Percentiles rank a stretch among this genome's conserved stretches.
phyloP scores from a whole-genome alignment of 2,888 invertebrate genomes.

The Rhamnusium bicolor region DNA sequence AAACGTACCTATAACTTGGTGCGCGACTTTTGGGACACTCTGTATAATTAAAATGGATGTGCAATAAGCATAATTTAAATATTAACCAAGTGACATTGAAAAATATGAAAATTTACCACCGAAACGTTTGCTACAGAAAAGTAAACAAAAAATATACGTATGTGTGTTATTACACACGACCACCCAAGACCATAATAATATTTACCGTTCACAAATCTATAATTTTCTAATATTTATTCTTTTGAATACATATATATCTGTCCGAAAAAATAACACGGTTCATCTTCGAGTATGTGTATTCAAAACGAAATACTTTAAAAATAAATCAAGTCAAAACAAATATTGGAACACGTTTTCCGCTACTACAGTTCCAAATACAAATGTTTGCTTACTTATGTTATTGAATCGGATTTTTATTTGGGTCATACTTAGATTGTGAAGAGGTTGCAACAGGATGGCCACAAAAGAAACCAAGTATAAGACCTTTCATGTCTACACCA shows the following conservation, averaged over 20 bases:
- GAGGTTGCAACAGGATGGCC: background rate
- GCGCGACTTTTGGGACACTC: no score
- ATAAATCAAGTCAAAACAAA: constrained; percentile 68
- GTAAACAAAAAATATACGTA: no score
- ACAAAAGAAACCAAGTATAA: background rate
- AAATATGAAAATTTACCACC: no score
- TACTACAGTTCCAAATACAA: constrained; percentile 67
- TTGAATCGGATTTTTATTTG: constrained; percentile 69
- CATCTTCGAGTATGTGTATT: constrained; percentile 25
- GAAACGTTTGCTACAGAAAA: no score
- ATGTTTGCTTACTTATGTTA: constrained; percentile 69
- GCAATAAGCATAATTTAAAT: no score
- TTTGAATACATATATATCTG: constrained; percentile 31
- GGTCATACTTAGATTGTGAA: constrained; percentile 57
- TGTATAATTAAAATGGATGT: no score
- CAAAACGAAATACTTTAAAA: constrained; percentile 53
- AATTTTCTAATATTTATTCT: constrained; percentile 42
- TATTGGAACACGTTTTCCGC: constrained; percentile 69
- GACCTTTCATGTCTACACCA: background rate
- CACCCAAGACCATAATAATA: constrained; percentile 33
- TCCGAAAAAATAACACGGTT: constrained; percentile 37
- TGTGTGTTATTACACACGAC: constrained; percentile 3
- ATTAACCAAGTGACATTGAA: no score
- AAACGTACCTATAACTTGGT: no score
- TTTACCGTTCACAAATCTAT: constrained; percentile 36